Evolutionary conservation across 2,888 invertebrate species (phyloP).

Genomic region (Eupithecia centaureata): DNA sequence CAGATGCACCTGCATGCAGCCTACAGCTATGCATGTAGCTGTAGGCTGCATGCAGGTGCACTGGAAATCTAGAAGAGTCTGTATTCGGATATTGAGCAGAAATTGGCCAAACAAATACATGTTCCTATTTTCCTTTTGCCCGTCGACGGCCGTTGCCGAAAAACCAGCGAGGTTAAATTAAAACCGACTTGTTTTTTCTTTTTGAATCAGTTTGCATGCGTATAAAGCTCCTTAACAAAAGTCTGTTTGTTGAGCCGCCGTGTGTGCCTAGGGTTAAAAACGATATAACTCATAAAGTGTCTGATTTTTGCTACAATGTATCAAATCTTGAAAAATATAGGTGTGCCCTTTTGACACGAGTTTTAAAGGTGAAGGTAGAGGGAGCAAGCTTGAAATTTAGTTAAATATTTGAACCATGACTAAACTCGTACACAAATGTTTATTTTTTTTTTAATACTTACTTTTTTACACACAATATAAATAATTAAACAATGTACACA

Average conservation of each 20-base stretch:
- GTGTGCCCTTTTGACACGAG: background rate
- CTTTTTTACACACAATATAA: no score
- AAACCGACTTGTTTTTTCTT: constrained; percentile 34
- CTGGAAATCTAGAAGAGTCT: background rate
- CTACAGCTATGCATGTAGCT: no score
- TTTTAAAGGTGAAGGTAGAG: background rate
- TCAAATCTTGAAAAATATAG: constrained; percentile 4
- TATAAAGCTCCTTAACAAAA: constrained; percentile 29
- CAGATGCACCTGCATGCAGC: background rate
- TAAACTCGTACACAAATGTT: no score
- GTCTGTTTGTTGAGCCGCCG: background rate
- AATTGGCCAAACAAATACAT: constrained; percentile 38
- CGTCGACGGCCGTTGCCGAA: constrained; percentile 39
- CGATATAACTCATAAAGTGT: background rate
- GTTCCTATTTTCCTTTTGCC: constrained; percentile 39
- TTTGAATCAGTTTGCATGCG: constrained; percentile 35
- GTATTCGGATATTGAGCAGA: constrained; percentile 34
- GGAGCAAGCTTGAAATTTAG: background rate
- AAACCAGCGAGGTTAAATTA: constrained; percentile 41
- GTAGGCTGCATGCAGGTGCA: background rate
- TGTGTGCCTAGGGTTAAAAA: background rate
- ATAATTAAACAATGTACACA: no score
- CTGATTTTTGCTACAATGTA: background rate
- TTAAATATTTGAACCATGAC: background rate
- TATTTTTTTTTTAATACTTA: no score